Conservation (phyloP, 2,113 vertebrate species). For the Ovibos moschatus region DNA sequence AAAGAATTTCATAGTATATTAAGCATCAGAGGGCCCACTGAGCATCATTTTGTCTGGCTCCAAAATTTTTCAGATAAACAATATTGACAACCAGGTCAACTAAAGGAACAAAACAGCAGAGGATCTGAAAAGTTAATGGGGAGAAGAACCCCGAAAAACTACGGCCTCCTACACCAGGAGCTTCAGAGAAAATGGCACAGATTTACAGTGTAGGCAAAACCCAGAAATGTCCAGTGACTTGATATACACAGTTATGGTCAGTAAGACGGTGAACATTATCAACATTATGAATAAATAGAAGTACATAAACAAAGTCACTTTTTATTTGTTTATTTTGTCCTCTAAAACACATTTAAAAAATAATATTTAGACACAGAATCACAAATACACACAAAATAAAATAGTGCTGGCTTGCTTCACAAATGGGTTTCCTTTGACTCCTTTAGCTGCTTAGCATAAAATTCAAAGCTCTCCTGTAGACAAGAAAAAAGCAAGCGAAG, state of each 20-base stretch:
- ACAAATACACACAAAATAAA: constrained; percentile 54
- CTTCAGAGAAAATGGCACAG: background rate
- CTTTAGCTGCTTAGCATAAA: constrained; percentile 86
- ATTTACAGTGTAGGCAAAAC: background rate
- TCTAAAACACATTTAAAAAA: constrained; percentile 62
- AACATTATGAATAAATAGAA: background rate
- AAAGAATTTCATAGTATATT: background rate
- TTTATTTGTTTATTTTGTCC: constrained; percentile 57
- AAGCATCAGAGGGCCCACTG: background rate
- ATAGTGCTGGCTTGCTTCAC: constrained; percentile 53
- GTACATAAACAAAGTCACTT: constrained; percentile 18
- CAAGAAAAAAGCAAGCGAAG: constrained; percentile 41
- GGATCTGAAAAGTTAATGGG: background rate
- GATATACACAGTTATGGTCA: background rate
- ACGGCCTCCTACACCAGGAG: background rate
- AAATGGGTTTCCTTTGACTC: constrained; percentile 47
- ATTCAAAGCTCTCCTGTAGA: constrained; percentile 87
- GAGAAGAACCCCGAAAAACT: background rate
- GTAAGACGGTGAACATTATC: background rate
- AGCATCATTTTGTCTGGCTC: background rate
- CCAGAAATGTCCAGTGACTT: background rate
- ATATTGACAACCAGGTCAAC: background rate
- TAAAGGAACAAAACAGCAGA: background rate
- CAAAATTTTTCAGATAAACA: background rate
- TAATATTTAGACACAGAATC: constrained; percentile 53